A percentile compares a stretch with the other conserved stretches of the same genome.
phyloP scores from a whole-genome alignment of 1,140 invertebrate genomes.

The Leptestheria dahalacensis region DNA sequence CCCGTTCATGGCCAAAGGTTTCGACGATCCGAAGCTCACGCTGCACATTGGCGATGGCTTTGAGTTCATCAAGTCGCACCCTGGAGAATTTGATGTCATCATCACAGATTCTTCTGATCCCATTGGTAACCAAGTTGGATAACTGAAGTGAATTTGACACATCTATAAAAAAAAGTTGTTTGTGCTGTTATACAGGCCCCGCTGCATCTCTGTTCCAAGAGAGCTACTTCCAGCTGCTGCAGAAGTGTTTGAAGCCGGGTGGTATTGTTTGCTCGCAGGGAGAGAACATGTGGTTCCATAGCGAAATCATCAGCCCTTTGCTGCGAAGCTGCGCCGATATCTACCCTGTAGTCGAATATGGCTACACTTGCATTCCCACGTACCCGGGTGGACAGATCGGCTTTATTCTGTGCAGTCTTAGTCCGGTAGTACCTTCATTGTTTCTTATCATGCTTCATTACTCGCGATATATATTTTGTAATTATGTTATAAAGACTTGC shows the following conservation, averaged over 20 bases:
- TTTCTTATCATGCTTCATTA: no score
- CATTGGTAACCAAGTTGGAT: constrained; percentile 39
- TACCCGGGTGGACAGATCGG: constrained; percentile 94
- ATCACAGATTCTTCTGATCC: constrained; percentile 98
- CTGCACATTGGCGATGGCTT: constrained; percentile 86
- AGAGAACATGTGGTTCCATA: constrained; percentile 78
- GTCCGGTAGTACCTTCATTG: constrained; percentile 32
- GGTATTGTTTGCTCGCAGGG: constrained; percentile 90
- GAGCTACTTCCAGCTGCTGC: constrained; percentile 76
- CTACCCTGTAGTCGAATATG: constrained; percentile 66
- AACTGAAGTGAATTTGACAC: not conserved
- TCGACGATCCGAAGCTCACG: constrained; percentile 64
- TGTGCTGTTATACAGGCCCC: constrained; percentile 33
- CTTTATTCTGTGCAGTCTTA: constrained; percentile 62
- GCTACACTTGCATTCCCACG: constrained; percentile 69
- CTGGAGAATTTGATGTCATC: constrained; percentile 84
- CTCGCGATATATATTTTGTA: no score
- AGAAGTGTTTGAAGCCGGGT: constrained; percentile 57
- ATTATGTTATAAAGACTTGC: no score
- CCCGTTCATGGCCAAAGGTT: constrained; percentile 76
- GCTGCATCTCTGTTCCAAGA: constrained; percentile 51
- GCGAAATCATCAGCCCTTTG: constrained; percentile 59
- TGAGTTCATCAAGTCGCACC: constrained; percentile 78
- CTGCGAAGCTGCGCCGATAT: constrained; percentile 52
- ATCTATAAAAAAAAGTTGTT: no score